A percentile compares a stretch with the other conserved stretches of the same genome.
These are phyloP conservation scores for Cheiracanthium punctorium DNA, from an alignment of 2,888 invertebrate species.

Conservation along the genomic window DNA sequence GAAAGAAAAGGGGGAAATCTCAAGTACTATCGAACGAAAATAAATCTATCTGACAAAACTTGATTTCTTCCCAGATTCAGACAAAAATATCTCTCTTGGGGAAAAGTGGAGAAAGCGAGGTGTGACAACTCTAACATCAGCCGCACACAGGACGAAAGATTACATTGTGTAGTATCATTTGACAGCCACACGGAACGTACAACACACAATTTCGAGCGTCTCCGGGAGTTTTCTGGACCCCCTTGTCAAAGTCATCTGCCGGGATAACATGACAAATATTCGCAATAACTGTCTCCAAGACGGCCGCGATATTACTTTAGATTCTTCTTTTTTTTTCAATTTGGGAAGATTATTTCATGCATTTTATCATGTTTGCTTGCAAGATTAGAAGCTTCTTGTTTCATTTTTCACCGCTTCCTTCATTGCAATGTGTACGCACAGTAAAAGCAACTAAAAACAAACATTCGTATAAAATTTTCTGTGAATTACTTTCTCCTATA, in stretches of 20 bases:
- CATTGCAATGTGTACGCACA: no score
- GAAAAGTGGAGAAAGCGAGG: no score
- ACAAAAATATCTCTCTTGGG: not conserved
- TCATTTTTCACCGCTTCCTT: no score
- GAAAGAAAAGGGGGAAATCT: no score
- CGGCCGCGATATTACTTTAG: no score
- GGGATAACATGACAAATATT: conserved; percentile 62
- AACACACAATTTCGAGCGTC: not conserved
- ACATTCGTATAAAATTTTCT: no score
- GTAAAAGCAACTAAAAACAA: no score
- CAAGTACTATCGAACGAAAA: not conserved
- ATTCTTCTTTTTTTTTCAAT: no score
- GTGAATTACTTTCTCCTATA: no score
- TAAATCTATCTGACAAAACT: not conserved
- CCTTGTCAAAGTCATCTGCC: conserved; percentile 62
- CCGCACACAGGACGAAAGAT: not conserved
- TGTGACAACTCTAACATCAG: not conserved
- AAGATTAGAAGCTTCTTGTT: no score
- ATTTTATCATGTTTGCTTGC: no score
- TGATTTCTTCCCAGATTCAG: not conserved
- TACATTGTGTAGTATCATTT: not conserved
- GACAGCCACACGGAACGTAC: not conserved
- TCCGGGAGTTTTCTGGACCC: not conserved
- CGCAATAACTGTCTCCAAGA: conserved; percentile 61
- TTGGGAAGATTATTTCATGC: no score